These are phyloP conservation scores for Euplagia quadripunctaria DNA, from an alignment of 2,888 invertebrate genomes.

Conservation along the genomic window DNA sequence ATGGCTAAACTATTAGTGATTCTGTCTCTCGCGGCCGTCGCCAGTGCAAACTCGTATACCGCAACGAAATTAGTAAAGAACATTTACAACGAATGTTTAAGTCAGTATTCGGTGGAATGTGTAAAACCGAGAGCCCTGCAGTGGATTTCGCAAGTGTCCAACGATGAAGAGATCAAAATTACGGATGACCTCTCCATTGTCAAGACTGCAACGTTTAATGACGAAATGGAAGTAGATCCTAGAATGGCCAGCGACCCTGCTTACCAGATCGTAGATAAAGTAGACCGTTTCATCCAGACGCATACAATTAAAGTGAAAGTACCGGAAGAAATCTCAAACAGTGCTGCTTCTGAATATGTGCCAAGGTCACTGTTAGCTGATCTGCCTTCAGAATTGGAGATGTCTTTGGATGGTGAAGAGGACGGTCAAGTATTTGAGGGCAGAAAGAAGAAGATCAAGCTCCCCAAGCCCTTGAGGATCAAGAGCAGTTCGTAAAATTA, in stretches of 20 bases:
- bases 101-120: constrained; percentile 91
- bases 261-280: constrained; percentile 89
- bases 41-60: constrained; percentile 81
- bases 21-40: constrained; percentile 70
- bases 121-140: constrained; percentile 92
- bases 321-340: constrained; percentile 88
- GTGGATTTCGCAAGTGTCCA: constrained; percentile 90
- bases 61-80: constrained; percentile 89
- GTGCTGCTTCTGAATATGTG: constrained; percentile 87
- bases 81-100: constrained; percentile 90
- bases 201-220: constrained; percentile 86
- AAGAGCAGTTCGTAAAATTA: constrained; percentile 77
- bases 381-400: constrained; percentile 89
- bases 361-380: constrained; percentile 89
- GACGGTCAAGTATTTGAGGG: constrained; percentile 80
- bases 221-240: constrained; percentile 71
- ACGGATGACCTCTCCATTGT: constrained; percentile 92
- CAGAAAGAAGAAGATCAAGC: constrained; percentile 85
- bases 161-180: constrained; percentile 90
- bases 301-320: constrained; percentile 92
- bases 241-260: constrained; percentile 86
- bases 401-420: constrained; percentile 90
- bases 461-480: constrained; percentile 84
- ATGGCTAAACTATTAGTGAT: constrained; percentile 82
- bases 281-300: constrained; percentile 92